A percentile compares a stretch with the other conserved stretches of the same genome.
Conservation (phyloP, 2,797 vertebrate genomes). For the Takifugu ocellatus region DNA sequence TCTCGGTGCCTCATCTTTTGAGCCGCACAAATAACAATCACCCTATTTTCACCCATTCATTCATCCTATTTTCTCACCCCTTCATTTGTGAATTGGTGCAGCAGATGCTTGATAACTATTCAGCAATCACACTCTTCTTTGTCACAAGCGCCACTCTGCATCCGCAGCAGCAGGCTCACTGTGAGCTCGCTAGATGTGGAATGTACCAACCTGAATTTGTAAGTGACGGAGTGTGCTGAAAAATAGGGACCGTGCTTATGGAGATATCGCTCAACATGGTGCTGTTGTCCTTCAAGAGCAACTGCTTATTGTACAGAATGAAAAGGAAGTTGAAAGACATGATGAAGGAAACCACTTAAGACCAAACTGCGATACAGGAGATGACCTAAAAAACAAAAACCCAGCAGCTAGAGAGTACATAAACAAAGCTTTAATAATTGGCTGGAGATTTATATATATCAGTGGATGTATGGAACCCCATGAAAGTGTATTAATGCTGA, state of each 20-base stretch:
- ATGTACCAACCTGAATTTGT: constrained; percentile 69
- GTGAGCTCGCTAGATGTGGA: constrained; percentile 52
- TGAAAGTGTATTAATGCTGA: no score
- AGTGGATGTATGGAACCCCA: constrained; percentile 4
- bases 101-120: constrained; percentile 70
- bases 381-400: no score
- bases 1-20: constrained; percentile 19
- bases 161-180: constrained; percentile 54
- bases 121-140: constrained; percentile 59
- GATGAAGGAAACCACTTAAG: constrained; percentile 6
- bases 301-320: constrained; percentile 15
- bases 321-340: constrained; percentile 5
- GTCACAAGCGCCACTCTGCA: constrained; percentile 54
- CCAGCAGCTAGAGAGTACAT: no score
- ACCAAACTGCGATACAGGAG: constrained; percentile 1
- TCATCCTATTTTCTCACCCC: constrained; percentile 15
- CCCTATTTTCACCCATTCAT: no score
- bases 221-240: constrained; percentile 58
- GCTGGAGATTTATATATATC: neutral
- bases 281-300: constrained; percentile 25
- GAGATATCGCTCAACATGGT: constrained; percentile 51
- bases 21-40: constrained; percentile 21
- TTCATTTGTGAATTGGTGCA: constrained; percentile 50
- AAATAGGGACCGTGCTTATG: constrained; percentile 60
- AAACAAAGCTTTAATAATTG: neutral